Base-by-base conservation (phyloP, 2,888 invertebrate species). In the Torymus aiolomorphi region DNA sequence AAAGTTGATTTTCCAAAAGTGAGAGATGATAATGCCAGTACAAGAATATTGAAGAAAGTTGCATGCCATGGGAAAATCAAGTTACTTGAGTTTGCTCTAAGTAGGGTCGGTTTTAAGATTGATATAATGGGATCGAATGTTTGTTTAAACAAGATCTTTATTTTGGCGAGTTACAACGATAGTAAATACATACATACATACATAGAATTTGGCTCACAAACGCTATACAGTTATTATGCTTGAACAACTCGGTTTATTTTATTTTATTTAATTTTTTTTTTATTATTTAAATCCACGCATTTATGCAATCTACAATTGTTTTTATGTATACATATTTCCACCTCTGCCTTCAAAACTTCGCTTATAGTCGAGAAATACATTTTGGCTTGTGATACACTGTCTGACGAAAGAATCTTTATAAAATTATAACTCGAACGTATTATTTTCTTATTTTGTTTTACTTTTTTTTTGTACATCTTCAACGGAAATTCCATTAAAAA, bases 81-180 rank as follows among this genome's bases (percentile, higher is more conserved):
- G 31, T 31, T 31, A 4, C 31, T 3, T 31, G 31, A 2, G 31
- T 31, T 31, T 31, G 3, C 2, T 31, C 5, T 31, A 3, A 1
- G 5, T 5, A 31, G 1, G 31, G 0, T 31, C 5, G 31, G 31
- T 31, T 31, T 0, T 31, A 31, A 5, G 31, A 31, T 31, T 24
- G 3, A 24, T 24, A 24, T 2, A 3, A 24, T 3, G 31, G 5
- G 3, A 13, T 11, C 4, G 16, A 14, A 0, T 18, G 16, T 75
- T 78, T 78, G 74, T 82, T 79, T 76, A 83, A 82, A 83, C 79
- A 82, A 82, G 76, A 79, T 82, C 67, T 82, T 81, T 82, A 82
- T 82, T 82, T 76, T 78, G 78, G 73, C 82, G 79, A 80, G 76
- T 80, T 82, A 82, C 82, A 82, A 82, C 80, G 76, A 82, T 82